Evolutionary conservation across 2,797 vertebrate species (phyloP).

Genomic region (Lepilemur septentrionalis): DNA sequence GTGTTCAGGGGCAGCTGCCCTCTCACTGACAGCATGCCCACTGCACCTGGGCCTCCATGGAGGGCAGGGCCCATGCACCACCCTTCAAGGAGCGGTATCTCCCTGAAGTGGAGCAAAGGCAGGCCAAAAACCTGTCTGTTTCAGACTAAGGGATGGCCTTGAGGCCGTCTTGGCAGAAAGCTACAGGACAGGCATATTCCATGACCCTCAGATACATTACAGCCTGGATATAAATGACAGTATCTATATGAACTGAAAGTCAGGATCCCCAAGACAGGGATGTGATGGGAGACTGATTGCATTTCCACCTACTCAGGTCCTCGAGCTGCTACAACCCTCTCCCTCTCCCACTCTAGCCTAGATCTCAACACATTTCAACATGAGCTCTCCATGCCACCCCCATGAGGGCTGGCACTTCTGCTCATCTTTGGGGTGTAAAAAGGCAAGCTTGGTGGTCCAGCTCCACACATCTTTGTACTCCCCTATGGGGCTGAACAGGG

Average conservation of each 20-base stretch:
- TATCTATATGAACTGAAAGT: not conserved
- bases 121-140: not conserved
- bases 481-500: not conserved
- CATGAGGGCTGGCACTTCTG: not conserved
- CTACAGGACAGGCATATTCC: not conserved
- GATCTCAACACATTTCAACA: not conserved
- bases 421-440: not conserved
- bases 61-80: too few species aligned
- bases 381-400: not conserved
- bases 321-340: not conserved
- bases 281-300: not conserved
- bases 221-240: not conserved
- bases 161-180: not conserved
- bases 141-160: not conserved
- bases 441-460: not conserved
- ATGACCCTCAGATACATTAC: not conserved
- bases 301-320: not conserved
- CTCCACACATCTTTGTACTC: not conserved
- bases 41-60: too few species aligned
- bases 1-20: too few species aligned
- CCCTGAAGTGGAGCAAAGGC: not conserved
- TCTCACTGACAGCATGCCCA: too few species aligned
- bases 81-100: too few species aligned
- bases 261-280: not conserved
- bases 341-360: too few species aligned